Evolutionary conservation across 2,888 invertebrate genomes (phyloP).

Genomic region (Cactoblastis cactorum): DNA sequence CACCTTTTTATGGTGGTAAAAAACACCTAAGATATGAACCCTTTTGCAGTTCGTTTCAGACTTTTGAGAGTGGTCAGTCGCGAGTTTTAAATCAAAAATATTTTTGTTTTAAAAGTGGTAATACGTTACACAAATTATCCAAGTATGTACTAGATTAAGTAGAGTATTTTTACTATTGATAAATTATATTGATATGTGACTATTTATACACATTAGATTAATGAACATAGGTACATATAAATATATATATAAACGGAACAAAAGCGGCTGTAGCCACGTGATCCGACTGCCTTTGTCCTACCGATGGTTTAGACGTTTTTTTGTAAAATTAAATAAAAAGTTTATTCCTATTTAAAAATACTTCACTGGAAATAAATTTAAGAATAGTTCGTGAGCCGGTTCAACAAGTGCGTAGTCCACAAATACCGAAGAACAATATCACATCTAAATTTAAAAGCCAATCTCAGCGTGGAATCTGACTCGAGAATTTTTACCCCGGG

Average conservation of each 20-base stretch:
- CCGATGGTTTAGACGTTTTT: too few species aligned
- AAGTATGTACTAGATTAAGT: too few species aligned
- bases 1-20: constrained; percentile 17
- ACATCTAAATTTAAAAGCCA: constrained; percentile 76
- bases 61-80: neutral
- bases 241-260: too few species aligned
- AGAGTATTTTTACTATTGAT: too few species aligned
- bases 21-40: constrained; percentile 14
- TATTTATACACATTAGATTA: too few species aligned
- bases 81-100: neutral
- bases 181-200: too few species aligned
- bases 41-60: constrained; percentile 16
- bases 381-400: neutral
- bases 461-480: constrained; percentile 64
- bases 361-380: neutral
- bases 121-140: neutral
- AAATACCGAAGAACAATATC: constrained; percentile 47
- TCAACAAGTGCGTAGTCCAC: constrained; percentile 28
- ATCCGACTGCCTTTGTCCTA: too few species aligned
- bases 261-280: too few species aligned
- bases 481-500: constrained; percentile 54
- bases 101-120: neutral
- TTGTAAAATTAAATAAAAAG: too few species aligned
- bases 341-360: neutral
- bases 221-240: too few species aligned